Base-by-base conservation (phyloP, 2,113 vertebrate genomes). In the Periophthalmus modestus region DNA sequence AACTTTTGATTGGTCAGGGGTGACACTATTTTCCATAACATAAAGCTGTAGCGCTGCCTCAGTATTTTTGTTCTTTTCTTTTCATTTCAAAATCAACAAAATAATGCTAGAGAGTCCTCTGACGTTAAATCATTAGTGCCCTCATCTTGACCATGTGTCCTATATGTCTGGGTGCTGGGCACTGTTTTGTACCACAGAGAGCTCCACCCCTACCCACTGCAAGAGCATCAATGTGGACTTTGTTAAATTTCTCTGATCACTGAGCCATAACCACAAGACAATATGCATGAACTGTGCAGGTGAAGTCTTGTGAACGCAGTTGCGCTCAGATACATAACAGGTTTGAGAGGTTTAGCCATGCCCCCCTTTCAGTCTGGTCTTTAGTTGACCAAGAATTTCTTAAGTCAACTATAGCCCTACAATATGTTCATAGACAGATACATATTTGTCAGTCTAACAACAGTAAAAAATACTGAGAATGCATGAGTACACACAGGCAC, bases 161-260 rank as follows among this genome's bases (percentile, higher is more conserved):
- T 52, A n/a, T 19, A 6, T 39, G 10, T 39, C 10, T 78, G 50
- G 57, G 61, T 69, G 69, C 59, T 75, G 76, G 71, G 73, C 63
- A 28, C 75, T 66, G 66, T 23, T 73, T 69, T 68, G 78, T 77
- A 69, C 78, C 77, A 78, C 52, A 67, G 74, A 55, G 74, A 68
- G 67, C 75, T 71, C 55, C 24, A 47, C 54, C 47, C 21, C 71
- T 66, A 28, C 68, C 70, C 82, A 75, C 61, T 82, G 78, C 83
- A 23, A 71, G 61, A 66, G 68, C 63, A 74, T 75, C 68, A 87
- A 82, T 71, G 55, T 23, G 73, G 74, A 73, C 83, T 80, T 82
- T 87, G 85, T 89, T 50, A 66, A 78, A 75, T 55, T 75, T 75
- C 7, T 21, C 39, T 65, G 39, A 66, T 62, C 62, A 79, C 16